Percentiles rank a stretch among this genome's conserved stretches.
phyloP scores from a whole-genome alignment of 1,140 invertebrate species.

The Triops cancriformis region DNA sequence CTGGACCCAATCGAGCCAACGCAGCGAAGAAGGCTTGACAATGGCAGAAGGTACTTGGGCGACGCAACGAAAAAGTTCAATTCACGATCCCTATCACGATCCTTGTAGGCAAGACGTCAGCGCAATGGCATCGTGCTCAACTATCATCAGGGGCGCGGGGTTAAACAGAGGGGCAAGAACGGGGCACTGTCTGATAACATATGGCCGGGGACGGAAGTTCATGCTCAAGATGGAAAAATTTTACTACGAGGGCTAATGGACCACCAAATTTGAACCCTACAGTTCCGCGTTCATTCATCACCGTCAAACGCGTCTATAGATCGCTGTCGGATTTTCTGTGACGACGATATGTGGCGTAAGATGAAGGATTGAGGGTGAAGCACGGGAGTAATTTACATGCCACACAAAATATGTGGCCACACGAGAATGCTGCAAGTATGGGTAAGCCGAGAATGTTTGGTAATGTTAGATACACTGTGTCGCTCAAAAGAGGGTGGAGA shows the following conservation, averaged over 20 bases:
- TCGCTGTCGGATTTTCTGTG: not conserved
- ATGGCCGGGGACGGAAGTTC: not conserved
- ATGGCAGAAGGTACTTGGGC: not conserved
- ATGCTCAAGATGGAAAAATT: not conserved
- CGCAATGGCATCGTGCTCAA: not conserved
- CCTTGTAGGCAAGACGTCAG: not conserved
- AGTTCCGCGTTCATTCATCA: slow-evolving; percentile 9
- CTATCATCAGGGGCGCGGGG: not conserved
- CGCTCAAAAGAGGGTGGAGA: too few relatives aligned
- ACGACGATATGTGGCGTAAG: not conserved
- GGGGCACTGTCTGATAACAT: not conserved
- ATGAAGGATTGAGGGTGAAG: not conserved
- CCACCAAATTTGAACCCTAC: not conserved
- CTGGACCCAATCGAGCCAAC: not conserved
- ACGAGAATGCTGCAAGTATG: too few relatives aligned
- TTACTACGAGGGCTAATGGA: not conserved
- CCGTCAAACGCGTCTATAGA: not conserved
- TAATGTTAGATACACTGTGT: too few relatives aligned
- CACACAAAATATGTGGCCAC: too few relatives aligned
- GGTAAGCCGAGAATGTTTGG: too few relatives aligned
- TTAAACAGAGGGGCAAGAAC: not conserved
- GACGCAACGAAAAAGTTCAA: not conserved
- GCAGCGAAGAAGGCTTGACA: not conserved
- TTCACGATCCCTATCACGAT: not conserved
- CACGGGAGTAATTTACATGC: too few relatives aligned